Evolutionary conservation across 2,113 vertebrate genomes (phyloP).

Genomic region (Tachysurus fulvidraco): DNA sequence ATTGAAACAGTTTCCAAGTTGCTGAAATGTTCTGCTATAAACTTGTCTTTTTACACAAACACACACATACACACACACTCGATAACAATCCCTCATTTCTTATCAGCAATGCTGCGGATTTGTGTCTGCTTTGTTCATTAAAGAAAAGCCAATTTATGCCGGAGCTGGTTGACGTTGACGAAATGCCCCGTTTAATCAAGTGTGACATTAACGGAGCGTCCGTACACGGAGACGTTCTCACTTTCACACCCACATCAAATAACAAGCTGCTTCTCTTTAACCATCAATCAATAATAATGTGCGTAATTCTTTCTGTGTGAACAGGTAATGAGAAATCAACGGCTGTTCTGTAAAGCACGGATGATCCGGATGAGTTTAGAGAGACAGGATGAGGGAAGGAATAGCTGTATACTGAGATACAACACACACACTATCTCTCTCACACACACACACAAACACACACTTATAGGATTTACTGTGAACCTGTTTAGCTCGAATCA

Average conservation of each 20-base stretch:
- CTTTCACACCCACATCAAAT: background rate
- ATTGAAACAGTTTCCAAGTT: background rate
- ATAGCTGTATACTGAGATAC: background rate
- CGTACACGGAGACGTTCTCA: background rate
- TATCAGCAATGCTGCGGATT: background rate
- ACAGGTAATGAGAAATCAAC: background rate
- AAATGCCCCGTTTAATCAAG: background rate
- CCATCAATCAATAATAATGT: background rate
- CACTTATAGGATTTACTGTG: background rate
- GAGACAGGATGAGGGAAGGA: background rate
- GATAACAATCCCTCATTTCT: background rate
- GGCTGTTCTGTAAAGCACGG: background rate
- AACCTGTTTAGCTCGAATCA: no score
- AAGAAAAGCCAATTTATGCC: background rate
- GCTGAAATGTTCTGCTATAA: background rate
- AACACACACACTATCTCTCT: background rate
- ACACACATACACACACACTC: background rate
- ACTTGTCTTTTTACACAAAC: background rate
- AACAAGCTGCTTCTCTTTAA: background rate
- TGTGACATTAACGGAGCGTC: background rate
- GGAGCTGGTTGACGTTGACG: background rate
- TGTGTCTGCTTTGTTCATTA: background rate
- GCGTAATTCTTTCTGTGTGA: background rate
- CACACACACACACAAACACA: background rate
- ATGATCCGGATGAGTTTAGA: background rate